Evolutionary conservation across 2,113 vertebrate species (phyloP), one percentile per base, ranked within the genome.

Genomic region (Xiphias gladius): DNA sequence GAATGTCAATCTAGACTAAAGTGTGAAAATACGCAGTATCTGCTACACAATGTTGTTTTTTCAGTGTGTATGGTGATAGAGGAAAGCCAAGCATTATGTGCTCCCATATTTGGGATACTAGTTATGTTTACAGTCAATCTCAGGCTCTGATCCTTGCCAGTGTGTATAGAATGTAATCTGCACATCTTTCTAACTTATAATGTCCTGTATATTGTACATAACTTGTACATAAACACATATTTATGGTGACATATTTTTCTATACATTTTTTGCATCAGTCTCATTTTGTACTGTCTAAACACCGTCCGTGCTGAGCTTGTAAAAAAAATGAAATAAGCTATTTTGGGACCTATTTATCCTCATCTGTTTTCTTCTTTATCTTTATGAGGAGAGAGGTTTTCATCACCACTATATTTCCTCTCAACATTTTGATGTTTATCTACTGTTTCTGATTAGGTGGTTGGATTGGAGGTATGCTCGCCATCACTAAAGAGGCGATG

Each of bases 91-190:
- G 46, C 2, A 0, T 58, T n/a, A n/a, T 7, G 69, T 73, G 76
- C 76, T 92, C 93, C 84, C 90, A 93, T 73, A 91, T 94, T 93
- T 22, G 94, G 93, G 91, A 91, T 48, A 35, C 37, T n/a, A n/a
- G n/a, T 70, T 80, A 35, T 55, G 85, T 86, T 86, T 85, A 71
- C 65, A 74, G 70, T 37, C 48, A 41, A 75, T 91, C 88, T 93
- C 89, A 91, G 92, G 92, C 73, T 87, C 67, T 52, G 48, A 76
- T 54, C 14, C 58, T 85, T 73, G 32, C 72, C 74, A 76, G 24
- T 90, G 74, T 86, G 86, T 68, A 86, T 65, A 88, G 69, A 84
- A 78, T 54, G 19, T 55, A 39, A 80, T 87, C 41, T 89, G 64
- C 52, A 65, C 71, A 59, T 39, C n/a, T 89, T 69, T 74, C 10